phyloP scores from a whole-genome alignment of 2,797 vertebrate species.

The Schizothorax lantsangensis region DNA sequence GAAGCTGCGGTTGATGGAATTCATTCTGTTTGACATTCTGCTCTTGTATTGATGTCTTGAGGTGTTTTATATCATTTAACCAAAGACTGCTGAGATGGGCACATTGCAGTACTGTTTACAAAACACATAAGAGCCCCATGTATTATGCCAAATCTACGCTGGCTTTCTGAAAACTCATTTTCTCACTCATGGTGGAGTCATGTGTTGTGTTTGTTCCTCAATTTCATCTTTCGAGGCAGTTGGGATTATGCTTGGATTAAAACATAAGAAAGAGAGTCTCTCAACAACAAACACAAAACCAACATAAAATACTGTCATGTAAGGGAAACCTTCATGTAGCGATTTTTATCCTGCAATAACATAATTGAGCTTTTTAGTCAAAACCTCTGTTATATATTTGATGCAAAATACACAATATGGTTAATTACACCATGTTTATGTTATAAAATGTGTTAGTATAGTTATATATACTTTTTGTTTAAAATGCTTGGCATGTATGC shows the following conservation, averaged over 20 bases:
- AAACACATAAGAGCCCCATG: constrained; percentile 20
- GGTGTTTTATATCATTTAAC: constrained; percentile 46
- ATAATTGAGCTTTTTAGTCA: background rate
- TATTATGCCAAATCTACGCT: constrained; percentile 38
- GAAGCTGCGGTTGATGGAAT: constrained; percentile 9
- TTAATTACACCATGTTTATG: background rate
- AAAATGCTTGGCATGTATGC: background rate
- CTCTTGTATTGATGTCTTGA: constrained; percentile 18
- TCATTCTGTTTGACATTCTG: constrained; percentile 27
- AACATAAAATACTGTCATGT: background rate
- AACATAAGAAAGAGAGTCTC: background rate
- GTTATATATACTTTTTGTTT: background rate
- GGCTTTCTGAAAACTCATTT: background rate
- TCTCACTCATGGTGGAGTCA: background rate
- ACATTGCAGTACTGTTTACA: constrained; percentile 32
- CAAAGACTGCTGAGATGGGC: constrained; percentile 46
- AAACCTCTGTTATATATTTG: background rate
- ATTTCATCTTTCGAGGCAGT: background rate
- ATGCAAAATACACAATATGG: background rate
- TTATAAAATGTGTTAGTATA: background rate
- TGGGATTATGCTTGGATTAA: constrained; percentile 11
- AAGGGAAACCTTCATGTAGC: background rate
- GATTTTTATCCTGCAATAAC: background rate
- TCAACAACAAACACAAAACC: background rate
- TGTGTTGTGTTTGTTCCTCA: background rate